Conservation (phyloP, 2,888 invertebrate species). For the Hypercompe scribonia region DNA sequence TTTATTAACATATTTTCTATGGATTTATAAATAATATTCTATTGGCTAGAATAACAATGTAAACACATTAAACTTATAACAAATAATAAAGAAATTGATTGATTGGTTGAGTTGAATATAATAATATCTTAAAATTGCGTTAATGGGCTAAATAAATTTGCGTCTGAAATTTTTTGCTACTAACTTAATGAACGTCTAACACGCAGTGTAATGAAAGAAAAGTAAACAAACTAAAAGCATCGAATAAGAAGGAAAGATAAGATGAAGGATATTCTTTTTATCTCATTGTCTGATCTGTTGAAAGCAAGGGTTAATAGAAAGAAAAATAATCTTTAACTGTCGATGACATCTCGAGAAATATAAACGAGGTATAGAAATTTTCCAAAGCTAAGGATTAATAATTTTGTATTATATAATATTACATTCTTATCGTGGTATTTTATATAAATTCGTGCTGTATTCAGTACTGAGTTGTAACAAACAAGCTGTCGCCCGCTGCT, state of each 20-base stretch:
- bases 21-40: no score
- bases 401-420: no score
- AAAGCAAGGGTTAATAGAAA: background rate
- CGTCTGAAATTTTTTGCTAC: background rate
- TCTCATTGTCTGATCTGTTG: background rate
- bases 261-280: background rate
- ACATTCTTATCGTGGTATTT: no score
- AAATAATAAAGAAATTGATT: no score
- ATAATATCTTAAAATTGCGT: background rate
- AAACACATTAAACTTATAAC: no score
- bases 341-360: background rate
- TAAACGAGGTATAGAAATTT: background rate
- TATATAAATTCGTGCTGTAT: no score
- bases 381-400: background rate
- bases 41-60: no score
- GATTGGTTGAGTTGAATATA: no score
- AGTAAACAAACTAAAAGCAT: background rate
- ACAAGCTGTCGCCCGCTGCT: no score
- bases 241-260: background rate
- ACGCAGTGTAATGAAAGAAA: background rate
- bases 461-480: no score
- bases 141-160: background rate
- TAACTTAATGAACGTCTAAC: background rate
- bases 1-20: no score
- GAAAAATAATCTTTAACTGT: background rate